Percentiles rank a stretch among this genome's conserved stretches.
Evolutionary conservation across 2,797 vertebrate genomes (phyloP).

Genomic region (Protonibea diacanthus): DNA sequence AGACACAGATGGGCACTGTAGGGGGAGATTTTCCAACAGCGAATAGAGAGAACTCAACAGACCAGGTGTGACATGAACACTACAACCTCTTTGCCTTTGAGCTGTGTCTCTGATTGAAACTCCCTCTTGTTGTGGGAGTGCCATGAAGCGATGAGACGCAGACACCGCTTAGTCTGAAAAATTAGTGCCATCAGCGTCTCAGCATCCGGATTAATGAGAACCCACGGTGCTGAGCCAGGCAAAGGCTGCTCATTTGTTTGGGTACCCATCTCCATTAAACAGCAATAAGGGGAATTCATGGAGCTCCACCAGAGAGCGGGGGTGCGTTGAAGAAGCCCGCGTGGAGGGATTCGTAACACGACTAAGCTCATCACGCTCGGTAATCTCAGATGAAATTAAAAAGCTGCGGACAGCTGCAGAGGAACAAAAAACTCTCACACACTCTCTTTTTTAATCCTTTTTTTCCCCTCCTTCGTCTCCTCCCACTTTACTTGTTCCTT

Average conservation of each 20-base stretch:
- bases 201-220: constrained; percentile 75
- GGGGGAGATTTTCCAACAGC: constrained; percentile 46
- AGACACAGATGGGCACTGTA: constrained; percentile 61
- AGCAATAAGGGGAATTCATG: constrained; percentile 76
- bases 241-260: constrained; percentile 76
- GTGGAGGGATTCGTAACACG: constrained; percentile 46
- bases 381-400: constrained; percentile 73
- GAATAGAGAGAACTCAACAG: constrained; percentile 40
- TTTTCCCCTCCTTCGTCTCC: constrained; percentile 1
- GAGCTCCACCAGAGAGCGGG: constrained; percentile 59
- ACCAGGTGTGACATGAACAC: constrained; percentile 66
- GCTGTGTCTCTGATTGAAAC: constrained; percentile 56
- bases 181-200: constrained; percentile 74
- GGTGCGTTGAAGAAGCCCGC: constrained; percentile 23
- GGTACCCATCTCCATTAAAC: constrained; percentile 80
- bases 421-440: constrained; percentile 14
- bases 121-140: constrained; percentile 46
- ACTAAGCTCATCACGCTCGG: constrained; percentile 59
- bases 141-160: constrained; percentile 39
- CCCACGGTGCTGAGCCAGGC: constrained; percentile 70
- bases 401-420: constrained; percentile 54
- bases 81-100: constrained; percentile 46
- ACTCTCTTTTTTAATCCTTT: constrained; percentile 3
- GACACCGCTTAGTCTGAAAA: constrained; percentile 67
- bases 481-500: constrained; percentile 38